Evolutionary conservation across 2,888 invertebrate genomes (phyloP), one percentile per base, ranked within the genome.

Genomic region (Fragum whitleyi): DNA sequence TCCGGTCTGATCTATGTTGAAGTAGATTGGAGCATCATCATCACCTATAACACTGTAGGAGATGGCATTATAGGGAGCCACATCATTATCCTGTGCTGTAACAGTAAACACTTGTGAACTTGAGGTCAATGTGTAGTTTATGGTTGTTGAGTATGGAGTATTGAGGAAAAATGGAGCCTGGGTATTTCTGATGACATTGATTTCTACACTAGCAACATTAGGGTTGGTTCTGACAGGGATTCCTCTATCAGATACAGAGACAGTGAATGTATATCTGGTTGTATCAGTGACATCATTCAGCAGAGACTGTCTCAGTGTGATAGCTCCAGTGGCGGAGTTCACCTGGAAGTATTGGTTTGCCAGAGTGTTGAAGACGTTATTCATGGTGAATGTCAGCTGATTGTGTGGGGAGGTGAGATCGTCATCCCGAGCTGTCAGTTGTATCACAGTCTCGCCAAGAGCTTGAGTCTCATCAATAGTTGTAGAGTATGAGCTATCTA

Each of bases 11-110:
- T 69, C 69, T 67, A 92, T 85, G 53, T 79, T 74, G 83, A 92
- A 92, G 85, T 88, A 90, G 1, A 83, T 77, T 16, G 90, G 88
- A n/a, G 90, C 87, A 61, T 85, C 83, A 26, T 81, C 87, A 81
- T 89, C 89, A 0, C 90, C 90, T 39, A 88, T 86, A 19, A 92
- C 85, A 71, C 86, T 88, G 74, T 91, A 92, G 5, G 86, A 78
- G 1, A 92, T 75, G 0, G 76, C 83, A 71, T 91, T 91, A 86
- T 88, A 89, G 9, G 92, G 92, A 7, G 86, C 69, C 3, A 55
- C 68, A 77, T 90, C 90, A 29, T 72, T 59, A 68, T 90, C 90
- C 19, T 26, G 55, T 6, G 89, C 88, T 26, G 79, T 73, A 0
- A 88, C 87, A 21, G 74, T 74, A 53, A 80, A 83, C 0, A 90